Conservation (phyloP, 2,888 invertebrate genomes). For the Laspeyria flexula region DNA sequence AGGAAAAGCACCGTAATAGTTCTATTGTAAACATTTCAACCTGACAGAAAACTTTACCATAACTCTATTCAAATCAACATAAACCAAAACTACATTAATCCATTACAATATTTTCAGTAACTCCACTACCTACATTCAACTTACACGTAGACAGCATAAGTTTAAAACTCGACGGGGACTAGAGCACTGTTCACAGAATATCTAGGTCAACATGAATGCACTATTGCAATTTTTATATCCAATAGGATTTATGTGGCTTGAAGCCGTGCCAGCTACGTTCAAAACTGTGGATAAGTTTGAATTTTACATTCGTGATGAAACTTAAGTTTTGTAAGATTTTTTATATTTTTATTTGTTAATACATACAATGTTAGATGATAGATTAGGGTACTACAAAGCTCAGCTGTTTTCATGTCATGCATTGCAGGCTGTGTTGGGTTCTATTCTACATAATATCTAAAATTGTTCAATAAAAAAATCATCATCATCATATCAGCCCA, state of each 20-base stretch:
- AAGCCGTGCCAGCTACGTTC: conserved; percentile 30
- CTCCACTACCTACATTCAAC: not conserved
- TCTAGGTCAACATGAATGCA: conserved; percentile 30
- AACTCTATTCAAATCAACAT: no score
- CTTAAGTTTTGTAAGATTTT: not conserved
- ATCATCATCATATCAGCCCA: no score
- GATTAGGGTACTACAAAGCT: no score
- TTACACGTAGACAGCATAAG: conserved; percentile 8
- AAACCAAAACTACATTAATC: no score
- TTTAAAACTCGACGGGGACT: conserved; percentile 19
- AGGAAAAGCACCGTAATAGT: no score
- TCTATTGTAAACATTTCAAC: no score
- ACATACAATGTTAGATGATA: no score
- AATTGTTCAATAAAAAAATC: no score
- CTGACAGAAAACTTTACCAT: no score
- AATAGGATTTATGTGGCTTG: conserved; percentile 35
- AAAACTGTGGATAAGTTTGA: conserved; percentile 8
- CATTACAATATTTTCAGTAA: not conserved
- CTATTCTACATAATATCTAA: no score
- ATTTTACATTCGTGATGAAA: not conserved
- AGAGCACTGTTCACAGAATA: conserved; percentile 18
- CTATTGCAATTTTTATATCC: conserved; percentile 37
- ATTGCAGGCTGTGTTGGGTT: no score
- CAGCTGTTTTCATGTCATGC: no score
- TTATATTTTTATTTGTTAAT: not conserved